A percentile compares a stretch with the other conserved stretches of the same genome.
These are phyloP conservation scores for Aromia moschata DNA, from an alignment of 2,888 invertebrate species.

Conservation along the genomic window DNA sequence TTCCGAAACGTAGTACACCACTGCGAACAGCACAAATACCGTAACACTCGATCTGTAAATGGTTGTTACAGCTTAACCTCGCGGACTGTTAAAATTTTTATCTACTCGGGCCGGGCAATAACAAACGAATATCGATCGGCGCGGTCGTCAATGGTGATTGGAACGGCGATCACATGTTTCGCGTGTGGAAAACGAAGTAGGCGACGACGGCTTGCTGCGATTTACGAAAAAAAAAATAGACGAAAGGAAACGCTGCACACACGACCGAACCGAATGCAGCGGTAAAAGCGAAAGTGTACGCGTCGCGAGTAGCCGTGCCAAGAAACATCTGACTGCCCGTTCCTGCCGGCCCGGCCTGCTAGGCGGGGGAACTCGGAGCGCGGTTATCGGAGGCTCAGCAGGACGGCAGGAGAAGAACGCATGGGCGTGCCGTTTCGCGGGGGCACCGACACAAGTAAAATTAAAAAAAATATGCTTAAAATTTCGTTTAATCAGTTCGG, in stretches of 20 bases:
- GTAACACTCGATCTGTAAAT: too few relatives aligned
- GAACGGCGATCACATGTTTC: background rate
- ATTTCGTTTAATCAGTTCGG: too few relatives aligned
- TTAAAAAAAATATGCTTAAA: too few relatives aligned
- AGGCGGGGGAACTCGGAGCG: constrained; percentile 8
- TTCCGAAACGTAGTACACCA: too few relatives aligned
- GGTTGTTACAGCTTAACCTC: too few relatives aligned
- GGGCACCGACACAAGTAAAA: too few relatives aligned
- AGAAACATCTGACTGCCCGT: constrained; percentile 4
- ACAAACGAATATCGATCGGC: background rate
- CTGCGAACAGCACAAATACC: too few relatives aligned
- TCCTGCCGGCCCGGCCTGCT: constrained; percentile 1
- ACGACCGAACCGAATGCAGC: background rate
- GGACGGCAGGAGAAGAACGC: constrained; percentile 3
- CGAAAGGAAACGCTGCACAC: background rate
- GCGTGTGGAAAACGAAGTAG: background rate
- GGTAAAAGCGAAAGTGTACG: constrained; percentile 17
- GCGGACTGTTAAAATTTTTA: too few relatives aligned
- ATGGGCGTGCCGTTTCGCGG: background rate
- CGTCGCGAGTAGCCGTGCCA: background rate
- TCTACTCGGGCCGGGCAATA: background rate
- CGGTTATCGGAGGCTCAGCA: constrained; percentile 6
- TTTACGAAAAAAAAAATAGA: background rate
- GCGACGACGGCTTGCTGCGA: background rate
- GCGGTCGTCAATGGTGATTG: background rate